phyloP scores from a whole-genome alignment of 2,113 vertebrate species.

The Electrona antarctica region DNA sequence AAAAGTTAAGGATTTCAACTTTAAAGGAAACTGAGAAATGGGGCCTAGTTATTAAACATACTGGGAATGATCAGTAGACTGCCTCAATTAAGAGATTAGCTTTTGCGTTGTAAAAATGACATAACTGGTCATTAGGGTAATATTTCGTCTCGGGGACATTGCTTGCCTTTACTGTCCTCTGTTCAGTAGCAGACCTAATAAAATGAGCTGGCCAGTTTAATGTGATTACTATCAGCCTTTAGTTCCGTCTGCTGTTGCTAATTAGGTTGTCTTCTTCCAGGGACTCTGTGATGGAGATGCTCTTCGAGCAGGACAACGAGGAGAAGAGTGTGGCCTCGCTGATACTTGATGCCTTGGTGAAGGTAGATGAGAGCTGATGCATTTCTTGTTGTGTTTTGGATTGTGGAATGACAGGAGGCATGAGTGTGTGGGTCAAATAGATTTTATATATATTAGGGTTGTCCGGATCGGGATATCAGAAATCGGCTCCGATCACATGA shows the following conservation, averaged over 20 bases:
- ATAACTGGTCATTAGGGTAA: no score
- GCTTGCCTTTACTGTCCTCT: background rate
- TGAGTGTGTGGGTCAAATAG: background rate
- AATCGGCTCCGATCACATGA: no score
- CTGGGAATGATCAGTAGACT: no score
- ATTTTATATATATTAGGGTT: no score
- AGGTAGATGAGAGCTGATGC: slow-evolving; percentile 76
- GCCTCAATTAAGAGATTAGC: no score
- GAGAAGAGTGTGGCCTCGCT: slow-evolving; percentile 95
- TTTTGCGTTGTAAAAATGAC: no score
- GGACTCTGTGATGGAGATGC: slow-evolving; percentile 93
- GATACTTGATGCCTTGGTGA: slow-evolving; percentile 91
- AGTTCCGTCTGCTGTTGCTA: background rate
- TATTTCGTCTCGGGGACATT: background rate
- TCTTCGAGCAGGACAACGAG: slow-evolving; percentile 99
- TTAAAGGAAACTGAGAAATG: no score
- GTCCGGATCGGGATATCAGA: no score
- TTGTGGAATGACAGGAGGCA: background rate
- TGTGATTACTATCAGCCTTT: background rate
- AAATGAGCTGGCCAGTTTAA: background rate
- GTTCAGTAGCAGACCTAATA: background rate
- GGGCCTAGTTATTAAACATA: no score
- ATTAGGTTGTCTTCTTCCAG: slow-evolving; percentile 65
- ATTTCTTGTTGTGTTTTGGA: background rate
- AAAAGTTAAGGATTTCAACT: no score